Evolutionary conservation across 2,797 vertebrate species (phyloP).

Genomic region (Tapirus indicus): DNA sequence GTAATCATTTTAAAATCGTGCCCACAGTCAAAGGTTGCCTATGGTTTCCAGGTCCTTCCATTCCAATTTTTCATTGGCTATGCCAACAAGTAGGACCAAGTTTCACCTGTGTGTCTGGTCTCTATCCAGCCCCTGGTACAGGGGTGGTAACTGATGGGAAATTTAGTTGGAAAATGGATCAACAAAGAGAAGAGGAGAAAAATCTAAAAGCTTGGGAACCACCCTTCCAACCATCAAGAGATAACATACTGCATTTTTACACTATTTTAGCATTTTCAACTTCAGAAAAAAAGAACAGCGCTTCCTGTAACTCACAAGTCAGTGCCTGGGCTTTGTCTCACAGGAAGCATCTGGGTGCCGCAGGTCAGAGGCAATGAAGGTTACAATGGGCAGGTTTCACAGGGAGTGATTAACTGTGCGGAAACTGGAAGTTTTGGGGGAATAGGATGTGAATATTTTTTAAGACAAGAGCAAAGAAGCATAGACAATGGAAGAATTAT

Average conservation of each 20-base stretch:
- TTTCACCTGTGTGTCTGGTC: background rate
- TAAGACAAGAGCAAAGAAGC: conserved; percentile 66
- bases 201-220: conserved; percentile 22
- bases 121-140: background rate
- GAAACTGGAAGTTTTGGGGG: conserved; percentile 83
- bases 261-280: conserved; percentile 64
- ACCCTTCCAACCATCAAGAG: conserved; percentile 20
- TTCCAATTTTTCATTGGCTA: background rate
- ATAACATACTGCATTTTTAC: conserved; percentile 46
- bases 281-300: conserved; percentile 23
- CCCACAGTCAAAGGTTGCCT: background rate
- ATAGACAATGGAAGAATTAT: conserved; percentile 43
- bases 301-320: conserved; percentile 73
- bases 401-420: conserved; percentile 85
- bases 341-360: conserved; percentile 90
- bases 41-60: background rate
- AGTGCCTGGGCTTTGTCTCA: conserved; percentile 70
- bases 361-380: conserved; percentile 85
- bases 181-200: background rate
- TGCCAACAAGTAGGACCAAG: background rate
- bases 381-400: conserved; percentile 87
- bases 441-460: conserved; percentile 61
- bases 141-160: background rate
- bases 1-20: background rate
- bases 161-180: background rate